Conservation (phyloP, 2,113 vertebrate species). For the Carollia perspicillata region DNA sequence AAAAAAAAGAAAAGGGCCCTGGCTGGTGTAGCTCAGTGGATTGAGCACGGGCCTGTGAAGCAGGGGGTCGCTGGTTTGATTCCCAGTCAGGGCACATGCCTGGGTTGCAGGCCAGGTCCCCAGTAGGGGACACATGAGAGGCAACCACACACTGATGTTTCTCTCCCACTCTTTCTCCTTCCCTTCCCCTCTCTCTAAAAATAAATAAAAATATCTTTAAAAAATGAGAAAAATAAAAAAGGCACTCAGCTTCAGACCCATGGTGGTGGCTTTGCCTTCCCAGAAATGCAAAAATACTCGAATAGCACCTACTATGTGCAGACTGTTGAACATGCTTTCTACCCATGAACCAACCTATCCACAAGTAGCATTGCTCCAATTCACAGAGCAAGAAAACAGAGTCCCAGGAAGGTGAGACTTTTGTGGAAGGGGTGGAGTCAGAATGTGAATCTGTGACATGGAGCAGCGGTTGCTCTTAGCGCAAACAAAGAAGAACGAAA, state of each 20-base stretch:
- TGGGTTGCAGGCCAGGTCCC: too few species aligned
- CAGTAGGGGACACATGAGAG: too few species aligned
- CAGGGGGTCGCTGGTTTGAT: too few species aligned
- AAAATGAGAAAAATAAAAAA: too few species aligned
- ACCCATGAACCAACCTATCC: fast-evolving
- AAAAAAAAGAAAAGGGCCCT: slow-evolving; percentile 82
- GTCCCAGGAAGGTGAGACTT: background rate
- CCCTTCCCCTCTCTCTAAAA: too few species aligned
- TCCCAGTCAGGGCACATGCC: too few species aligned
- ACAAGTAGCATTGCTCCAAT: background rate
- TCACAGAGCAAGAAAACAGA: background rate
- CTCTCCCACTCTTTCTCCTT: too few species aligned
- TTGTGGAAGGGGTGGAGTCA: background rate
- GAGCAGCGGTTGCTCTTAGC: background rate
- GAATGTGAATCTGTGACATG: background rate
- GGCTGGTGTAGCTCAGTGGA: too few species aligned
- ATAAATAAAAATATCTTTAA: too few species aligned
- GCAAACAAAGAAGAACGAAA: background rate
- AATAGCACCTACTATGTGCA: fast-evolving
- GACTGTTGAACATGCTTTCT: background rate
- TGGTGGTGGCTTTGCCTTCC: background rate
- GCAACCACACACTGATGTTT: too few species aligned
- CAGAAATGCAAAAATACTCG: background rate
- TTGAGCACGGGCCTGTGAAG: too few species aligned
- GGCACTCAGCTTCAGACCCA: fast-evolving